phyloP scores from a whole-genome alignment of 2,797 vertebrate genomes.

The Clarias laeviceps region DNA sequence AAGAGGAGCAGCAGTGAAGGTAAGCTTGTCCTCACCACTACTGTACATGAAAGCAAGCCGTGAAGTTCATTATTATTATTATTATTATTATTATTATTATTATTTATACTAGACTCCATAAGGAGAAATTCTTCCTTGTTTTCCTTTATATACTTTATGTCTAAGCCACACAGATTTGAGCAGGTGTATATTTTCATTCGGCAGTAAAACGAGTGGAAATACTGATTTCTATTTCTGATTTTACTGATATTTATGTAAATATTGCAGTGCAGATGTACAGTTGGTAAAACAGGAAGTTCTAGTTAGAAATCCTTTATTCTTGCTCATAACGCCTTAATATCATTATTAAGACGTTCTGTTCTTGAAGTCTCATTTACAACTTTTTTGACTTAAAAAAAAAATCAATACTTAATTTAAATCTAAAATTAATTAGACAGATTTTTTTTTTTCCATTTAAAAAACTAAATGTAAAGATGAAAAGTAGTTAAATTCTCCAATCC shows the following conservation, averaged over 20 bases:
- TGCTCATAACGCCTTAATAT: background rate
- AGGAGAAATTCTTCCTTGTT: background rate
- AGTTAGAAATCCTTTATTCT: background rate
- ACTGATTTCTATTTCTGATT: too few species aligned
- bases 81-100: background rate
- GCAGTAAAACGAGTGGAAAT: background rate
- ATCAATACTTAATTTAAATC: too few species aligned
- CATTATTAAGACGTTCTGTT: background rate
- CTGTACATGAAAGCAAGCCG: background rate
- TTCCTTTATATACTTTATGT: background rate
- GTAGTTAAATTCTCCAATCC: background rate
- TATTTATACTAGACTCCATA: background rate
- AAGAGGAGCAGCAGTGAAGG: background rate
- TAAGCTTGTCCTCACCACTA: background rate
- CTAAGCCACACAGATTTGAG: background rate
- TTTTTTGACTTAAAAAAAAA: background rate
- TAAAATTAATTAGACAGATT: too few species aligned
- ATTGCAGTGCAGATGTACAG: background rate
- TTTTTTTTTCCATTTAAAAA: too few species aligned
- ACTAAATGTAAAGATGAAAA: background rate
- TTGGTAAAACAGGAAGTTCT: background rate
- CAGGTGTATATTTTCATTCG: conserved; percentile 12
- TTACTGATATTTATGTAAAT: background rate
- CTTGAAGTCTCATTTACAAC: background rate
- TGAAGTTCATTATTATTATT: background rate